Base-by-base conservation (phyloP, 2,888 invertebrate genomes). In the Drosophila fulvimacula region DNA sequence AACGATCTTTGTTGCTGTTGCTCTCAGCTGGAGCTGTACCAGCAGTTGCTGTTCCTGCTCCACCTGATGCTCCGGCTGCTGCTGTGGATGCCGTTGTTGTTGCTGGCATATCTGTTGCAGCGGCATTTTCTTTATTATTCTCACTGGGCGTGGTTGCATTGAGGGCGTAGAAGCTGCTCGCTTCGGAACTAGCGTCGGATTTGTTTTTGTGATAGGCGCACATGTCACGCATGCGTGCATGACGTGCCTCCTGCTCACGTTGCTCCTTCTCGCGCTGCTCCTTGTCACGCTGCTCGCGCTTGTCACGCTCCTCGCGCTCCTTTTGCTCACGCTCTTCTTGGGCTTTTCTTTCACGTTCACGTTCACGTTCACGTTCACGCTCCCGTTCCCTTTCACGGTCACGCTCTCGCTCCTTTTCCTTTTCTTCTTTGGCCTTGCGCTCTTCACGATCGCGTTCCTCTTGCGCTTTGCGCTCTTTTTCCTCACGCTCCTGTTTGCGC, bases 51-150 rank as follows among this genome's bases (percentile, higher is more conserved):
- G 36, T 5, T 13, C 11, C 21, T 32, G 51, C n/a, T 11, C 57
- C 53, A 19, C n/a, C n/a, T n/a, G n/a, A n/a, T n/a, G 24, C 19
- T 24, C 48, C 15, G 4, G 34, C 9, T 21, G 39, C 5, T 34
- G 63, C 6, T 36, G 41, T 24, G 2, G n/a, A n/a, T n/a, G n/a
- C 19, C 10, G 39, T 3, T 19, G 42, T 4, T 27, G 52, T 3
- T 36, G 21, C 17, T 32, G 36, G 17, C 52, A 15, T 11, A 9
- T 78, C 79, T 19, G 41, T 21, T 9, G 53, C n/a, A 10, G 60
- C 78, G 1, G 91, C 75, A 64, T 90, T 91, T 63, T 91, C 91
- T 49, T 92, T 91, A 58, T 90, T 91, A 55, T 89, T 79, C 46
- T 88, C 82, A 2, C 49, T 41, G 11, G 76, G 34, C 11, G 64